Percentiles rank a stretch among this genome's conserved stretches.
Conservation (phyloP, 2,888 invertebrate species). For the Nomada flava region DNA sequence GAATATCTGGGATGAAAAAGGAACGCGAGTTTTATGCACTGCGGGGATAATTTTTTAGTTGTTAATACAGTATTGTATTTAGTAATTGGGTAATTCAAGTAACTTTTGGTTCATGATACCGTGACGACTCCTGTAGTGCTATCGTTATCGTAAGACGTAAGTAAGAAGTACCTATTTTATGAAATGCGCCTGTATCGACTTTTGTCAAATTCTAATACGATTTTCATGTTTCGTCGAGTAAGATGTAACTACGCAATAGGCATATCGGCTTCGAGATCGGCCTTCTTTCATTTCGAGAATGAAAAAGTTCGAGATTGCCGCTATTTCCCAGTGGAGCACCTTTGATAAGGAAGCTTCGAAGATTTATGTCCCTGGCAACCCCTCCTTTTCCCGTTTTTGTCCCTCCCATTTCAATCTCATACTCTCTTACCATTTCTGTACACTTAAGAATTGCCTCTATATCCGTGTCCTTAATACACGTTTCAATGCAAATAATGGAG, state of each 20-base stretch:
- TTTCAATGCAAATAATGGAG: constrained; percentile 16
- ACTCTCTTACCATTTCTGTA: constrained; percentile 46
- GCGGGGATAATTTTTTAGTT: no score
- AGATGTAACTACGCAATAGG: constrained; percentile 39
- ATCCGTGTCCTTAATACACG: constrained; percentile 7
- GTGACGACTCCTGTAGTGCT: no score
- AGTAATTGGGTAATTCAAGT: no score
- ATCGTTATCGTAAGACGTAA: no score
- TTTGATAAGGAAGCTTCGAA: constrained; percentile 78
- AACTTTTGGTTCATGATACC: no score
- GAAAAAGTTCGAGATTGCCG: constrained; percentile 70
- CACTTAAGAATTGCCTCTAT: constrained; percentile 37
- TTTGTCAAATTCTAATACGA: constrained; percentile 12
- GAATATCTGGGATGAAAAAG: no score
- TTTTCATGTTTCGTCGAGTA: constrained; percentile 19
- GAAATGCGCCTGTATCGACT: neutral
- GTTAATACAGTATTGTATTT: no score
- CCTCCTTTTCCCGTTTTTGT: constrained; percentile 58
- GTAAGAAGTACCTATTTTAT: neutral
- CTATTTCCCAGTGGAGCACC: constrained; percentile 77
- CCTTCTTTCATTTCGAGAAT: constrained; percentile 70
- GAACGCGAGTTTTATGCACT: no score
- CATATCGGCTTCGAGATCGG: constrained; percentile 65
- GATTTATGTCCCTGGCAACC: constrained; percentile 78
- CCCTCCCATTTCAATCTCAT: constrained; percentile 51